Conservation (phyloP, 2,888 invertebrate species). For the Vandiemenella viatica region DNA sequence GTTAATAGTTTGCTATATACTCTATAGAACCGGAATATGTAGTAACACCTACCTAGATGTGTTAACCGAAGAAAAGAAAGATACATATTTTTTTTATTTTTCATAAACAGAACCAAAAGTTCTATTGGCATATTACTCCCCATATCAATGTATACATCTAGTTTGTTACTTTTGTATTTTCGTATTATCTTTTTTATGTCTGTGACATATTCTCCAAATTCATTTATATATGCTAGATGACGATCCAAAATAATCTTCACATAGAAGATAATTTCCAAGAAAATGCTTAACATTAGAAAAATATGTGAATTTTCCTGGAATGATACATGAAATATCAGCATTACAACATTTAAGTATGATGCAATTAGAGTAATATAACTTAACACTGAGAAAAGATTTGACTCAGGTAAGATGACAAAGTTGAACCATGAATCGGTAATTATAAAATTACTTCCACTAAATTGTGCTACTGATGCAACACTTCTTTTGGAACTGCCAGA, state of each 20-base stretch:
- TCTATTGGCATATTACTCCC: not conserved
- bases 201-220: slow-evolving; percentile 35
- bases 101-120: too few relatives aligned
- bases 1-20: not conserved
- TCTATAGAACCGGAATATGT: not conserved
- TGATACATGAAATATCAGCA: not conserved
- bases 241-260: slow-evolving; percentile 23
- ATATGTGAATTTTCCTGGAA: not conserved
- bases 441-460: not conserved
- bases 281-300: not conserved
- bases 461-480: not conserved
- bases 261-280: not conserved
- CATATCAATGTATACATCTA: not conserved
- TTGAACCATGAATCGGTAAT: not conserved
- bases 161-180: not conserved
- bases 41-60: not conserved
- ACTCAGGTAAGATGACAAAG: not conserved
- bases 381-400: not conserved
- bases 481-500: not conserved
- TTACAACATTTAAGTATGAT: not conserved
- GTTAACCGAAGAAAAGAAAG: too few relatives aligned
- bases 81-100: too few relatives aligned
- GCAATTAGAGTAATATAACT: not conserved
- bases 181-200: slow-evolving; percentile 15
- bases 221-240: slow-evolving; percentile 35